Evolutionary conservation across 2,888 invertebrate genomes (phyloP), one percentile per base, ranked within the genome.

Genomic region (Sinopyrophorus schimmeli): DNA sequence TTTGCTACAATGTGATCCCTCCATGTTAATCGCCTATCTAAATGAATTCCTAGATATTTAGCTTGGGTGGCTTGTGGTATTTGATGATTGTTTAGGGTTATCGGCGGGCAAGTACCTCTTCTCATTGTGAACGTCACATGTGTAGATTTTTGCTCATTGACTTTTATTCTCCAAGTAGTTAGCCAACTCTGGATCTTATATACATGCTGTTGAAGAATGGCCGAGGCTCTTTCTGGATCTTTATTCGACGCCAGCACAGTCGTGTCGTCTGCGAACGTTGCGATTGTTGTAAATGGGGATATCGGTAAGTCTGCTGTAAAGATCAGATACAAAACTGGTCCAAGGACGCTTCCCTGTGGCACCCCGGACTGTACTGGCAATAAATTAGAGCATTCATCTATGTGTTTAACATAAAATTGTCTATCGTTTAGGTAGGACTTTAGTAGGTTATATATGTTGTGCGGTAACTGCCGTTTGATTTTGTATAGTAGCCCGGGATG

Each of bases 81-180:
- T 14, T 32, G 3, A 3, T n/a, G 2, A 16, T 10, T n/a, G 16
- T 32, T 32, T 20, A 32, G 6, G 3, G 6, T 32, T 20, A 32
- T 10, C 10, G 32, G 3, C 14, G 53, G 46, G 35, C 34, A 48
- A 10, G 30, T 41, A 12, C 27, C 35, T 38, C 23, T 47, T 17
- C 44, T 38, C 12, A 41, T 28, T 6, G 58, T 48, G 14, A 54
- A 58, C 6, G 54, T 58, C 12, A 57, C 43, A 11, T 42, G 48
- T 6, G 30, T 21, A n/a, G 48, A 52, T 24, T 57, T 57, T 6
- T 17, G 10, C 37, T 37, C 34, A 27, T 56, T 56, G 11, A 46
- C 21, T 32, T 39, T 57, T 6, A 54, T 54, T 18, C 54, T 37
- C 54, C 54, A 56, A 15, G 30, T 48, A 11, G 16, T 32, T 9